These are phyloP conservation scores for Agapornis canus DNA, from an alignment of 2,797 vertebrate species.

Conservation along the genomic window DNA sequence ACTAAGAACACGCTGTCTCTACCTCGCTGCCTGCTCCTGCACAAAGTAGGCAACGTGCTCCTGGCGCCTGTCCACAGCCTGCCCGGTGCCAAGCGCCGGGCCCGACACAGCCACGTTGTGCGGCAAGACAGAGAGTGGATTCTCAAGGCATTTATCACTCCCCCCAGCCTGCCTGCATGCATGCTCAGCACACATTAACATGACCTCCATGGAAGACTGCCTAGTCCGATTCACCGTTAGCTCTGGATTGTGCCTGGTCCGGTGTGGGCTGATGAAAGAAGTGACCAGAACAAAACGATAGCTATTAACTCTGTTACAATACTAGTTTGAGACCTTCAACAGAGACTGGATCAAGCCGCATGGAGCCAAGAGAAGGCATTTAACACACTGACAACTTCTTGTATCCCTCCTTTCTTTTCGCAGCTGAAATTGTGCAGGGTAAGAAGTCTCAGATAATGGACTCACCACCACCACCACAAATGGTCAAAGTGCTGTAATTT, in stretches of 20 bases:
- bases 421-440: not conserved
- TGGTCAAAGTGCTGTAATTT: not conserved
- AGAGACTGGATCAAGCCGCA: not conserved
- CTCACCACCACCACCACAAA: not conserved
- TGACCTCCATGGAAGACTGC: not conserved
- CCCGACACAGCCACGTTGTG: conserved; percentile 29
- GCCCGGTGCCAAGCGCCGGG: not conserved
- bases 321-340: not conserved
- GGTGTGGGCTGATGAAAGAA: not conserved
- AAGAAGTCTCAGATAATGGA: not conserved
- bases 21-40: not conserved
- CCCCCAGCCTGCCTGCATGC: not conserved
- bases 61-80: not conserved
- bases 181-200: not conserved
- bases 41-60: conserved; percentile 31
- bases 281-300: not conserved
- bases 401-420: not conserved
- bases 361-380: not conserved
- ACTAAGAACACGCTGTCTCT: not conserved
- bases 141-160: conserved; percentile 45
- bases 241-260: not conserved
- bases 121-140: not conserved
- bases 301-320: conserved; percentile 11
- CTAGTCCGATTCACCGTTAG: not conserved
- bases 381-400: not conserved